Evolutionary conservation across 2,113 vertebrate species (phyloP), one percentile per base, ranked within the genome.

Genomic region (Mionectes macconnelli): DNA sequence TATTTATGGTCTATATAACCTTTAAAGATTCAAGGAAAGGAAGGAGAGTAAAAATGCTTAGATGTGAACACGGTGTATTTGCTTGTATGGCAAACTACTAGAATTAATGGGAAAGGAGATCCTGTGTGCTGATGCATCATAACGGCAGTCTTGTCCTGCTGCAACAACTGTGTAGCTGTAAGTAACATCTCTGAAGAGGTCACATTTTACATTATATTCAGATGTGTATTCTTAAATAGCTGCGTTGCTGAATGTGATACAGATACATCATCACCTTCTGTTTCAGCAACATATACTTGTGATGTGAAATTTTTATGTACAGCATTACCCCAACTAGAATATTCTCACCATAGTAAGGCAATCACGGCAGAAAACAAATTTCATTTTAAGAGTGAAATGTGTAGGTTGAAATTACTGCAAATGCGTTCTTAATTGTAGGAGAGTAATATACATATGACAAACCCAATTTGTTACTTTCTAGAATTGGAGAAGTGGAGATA

Each of bases 1-100:
- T 87, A 22, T 87, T 90, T 87, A 56, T 74, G 49, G 30, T 82
- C 91, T 92, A 12, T 53, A 78, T 93, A 69, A 86, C 84, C 96
- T 96, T 96, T 96, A 73, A 91, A 59, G 42, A 66, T 82, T 76
- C 23, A 70, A 42, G 49, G 40, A 76, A 68, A 82, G 55, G 27
- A 91, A 22, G 42, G n/a, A 86, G 44, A 44, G 21, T 57, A 82
- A 82, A 93, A 74, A 89, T 55, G 69, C 20, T 73, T 82, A 30
- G 75, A 95, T 76, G 28, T 73, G 60, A 95, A 55, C 45, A 56
- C 21, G 47, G 20, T 67, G 13, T 84, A 27, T 93, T 79, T 89
- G 44, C 37, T 85, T 93, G 89, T 87, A 63, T 85, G 56, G 22
- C 42, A 70, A 55, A 90, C 85, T 83, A n/a, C 27, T 62, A 63